Conservation (phyloP, 2,113 vertebrate genomes). For the Petaurus breviceps region DNA sequence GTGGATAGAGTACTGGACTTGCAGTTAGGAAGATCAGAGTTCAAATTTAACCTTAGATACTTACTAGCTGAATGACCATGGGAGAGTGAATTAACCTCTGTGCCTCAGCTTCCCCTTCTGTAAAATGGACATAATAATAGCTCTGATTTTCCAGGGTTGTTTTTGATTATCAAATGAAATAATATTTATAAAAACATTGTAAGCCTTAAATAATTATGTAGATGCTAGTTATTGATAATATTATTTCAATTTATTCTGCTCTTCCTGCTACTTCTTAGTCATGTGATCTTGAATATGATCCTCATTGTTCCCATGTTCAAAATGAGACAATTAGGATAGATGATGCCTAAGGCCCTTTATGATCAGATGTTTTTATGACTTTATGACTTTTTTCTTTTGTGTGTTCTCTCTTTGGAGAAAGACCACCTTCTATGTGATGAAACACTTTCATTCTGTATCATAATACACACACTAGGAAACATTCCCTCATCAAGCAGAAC, state of each 20-base stretch:
- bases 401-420: neutral
- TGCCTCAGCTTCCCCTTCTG: neutral
- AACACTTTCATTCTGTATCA: neutral
- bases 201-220: neutral
- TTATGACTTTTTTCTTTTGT: neutral
- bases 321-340: neutral
- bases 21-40: neutral
- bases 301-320: neutral
- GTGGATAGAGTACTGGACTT: neutral
- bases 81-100: neutral
- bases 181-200: neutral
- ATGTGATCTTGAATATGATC: neutral
- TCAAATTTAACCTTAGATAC: neutral
- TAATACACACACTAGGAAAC: neutral
- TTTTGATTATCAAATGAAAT: neutral
- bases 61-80: neutral
- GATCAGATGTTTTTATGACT: neutral
- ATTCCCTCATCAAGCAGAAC: neutral
- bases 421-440: neutral
- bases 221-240: neutral
- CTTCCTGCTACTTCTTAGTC: neutral
- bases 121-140: neutral
- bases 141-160: neutral
- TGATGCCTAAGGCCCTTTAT: neutral
- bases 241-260: neutral